These are phyloP conservation scores for Psilanteris sp. DNA, from an alignment of 1,140 invertebrate genomes.

Conservation along the genomic window DNA sequence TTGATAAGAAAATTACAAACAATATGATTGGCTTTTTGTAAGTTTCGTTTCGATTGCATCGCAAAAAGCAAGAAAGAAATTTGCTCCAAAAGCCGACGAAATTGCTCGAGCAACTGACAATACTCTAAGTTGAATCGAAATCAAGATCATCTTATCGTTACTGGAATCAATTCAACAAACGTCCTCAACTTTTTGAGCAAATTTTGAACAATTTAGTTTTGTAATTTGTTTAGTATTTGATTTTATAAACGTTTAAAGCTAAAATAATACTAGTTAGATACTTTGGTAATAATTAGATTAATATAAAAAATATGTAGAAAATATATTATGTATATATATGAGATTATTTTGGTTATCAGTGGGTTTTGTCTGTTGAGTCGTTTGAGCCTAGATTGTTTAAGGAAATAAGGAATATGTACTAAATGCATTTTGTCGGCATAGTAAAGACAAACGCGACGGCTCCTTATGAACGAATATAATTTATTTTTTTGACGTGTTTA, in stretches of 20 bases:
- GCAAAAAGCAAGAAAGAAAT: too few relatives aligned
- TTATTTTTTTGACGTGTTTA: conserved; percentile 27
- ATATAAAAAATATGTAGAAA: conserved; percentile 64
- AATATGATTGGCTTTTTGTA: too few relatives aligned
- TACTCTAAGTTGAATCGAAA: too few relatives aligned
- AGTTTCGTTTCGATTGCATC: too few relatives aligned
- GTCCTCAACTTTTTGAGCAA: conserved; percentile 13
- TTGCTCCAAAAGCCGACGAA: too few relatives aligned
- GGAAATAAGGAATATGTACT: conserved; percentile 30
- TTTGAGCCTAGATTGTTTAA: conserved; percentile 10
- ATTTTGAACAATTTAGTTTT: background rate
- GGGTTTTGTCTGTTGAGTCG: conserved; percentile 30
- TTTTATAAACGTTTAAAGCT: conserved; percentile 19
- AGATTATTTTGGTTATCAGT: conserved; percentile 11
- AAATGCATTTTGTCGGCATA: too few relatives aligned
- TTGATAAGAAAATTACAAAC: too few relatives aligned
- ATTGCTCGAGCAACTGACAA: too few relatives aligned
- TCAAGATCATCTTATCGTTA: too few relatives aligned
- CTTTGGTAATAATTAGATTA: conserved; percentile 38
- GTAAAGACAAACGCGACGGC: too few relatives aligned
- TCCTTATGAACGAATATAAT: conserved; percentile 18
- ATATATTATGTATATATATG: conserved; percentile 54
- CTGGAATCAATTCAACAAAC: conserved; percentile 6
- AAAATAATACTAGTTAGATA: conserved; percentile 49
- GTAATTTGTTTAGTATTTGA: conserved; percentile 7